Evolutionary conservation across 1,140 invertebrate genomes (phyloP), one percentile per base, ranked within the genome.

Genomic region (Belonocnema kinseyi): DNA sequence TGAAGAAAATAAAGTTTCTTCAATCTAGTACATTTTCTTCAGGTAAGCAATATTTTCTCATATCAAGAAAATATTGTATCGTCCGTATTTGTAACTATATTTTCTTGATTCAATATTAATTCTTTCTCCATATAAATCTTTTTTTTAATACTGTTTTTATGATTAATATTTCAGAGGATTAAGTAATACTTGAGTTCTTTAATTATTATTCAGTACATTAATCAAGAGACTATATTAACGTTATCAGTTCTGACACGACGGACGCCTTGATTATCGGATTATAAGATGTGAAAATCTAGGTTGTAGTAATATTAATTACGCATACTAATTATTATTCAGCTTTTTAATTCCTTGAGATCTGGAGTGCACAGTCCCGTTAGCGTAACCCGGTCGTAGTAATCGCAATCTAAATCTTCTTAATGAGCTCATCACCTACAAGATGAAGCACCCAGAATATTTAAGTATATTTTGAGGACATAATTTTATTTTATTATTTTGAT

Each of bases 381-480:
- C 77, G 81, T 77, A 85, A 85, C 74, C 79, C 72, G 80, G 78
- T 82, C 79, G 73, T 81, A 66, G 78, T 85, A 81, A 83, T 85
- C 78, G 75, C 77, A 81, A 80, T 82, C 74, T 78, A 73, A 83
- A 79, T 85, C 77, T 54, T 73, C 77, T 73, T 80, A 75, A 74
- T 26, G 33, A 76, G 75, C 58, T 85, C 74, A 80, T 40, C 78
- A 79, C 77, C 79, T 80, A 73, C 52, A 77, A 72, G 77, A 75
- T 74, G 54, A 17, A 61, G 50, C 54, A 51, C 77, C 72, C 70
- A 58, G 19, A 10, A 12, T 58, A 12, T 58, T 61, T 16, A 7
- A 40, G 33, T 66, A n/a, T 40, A 46, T 14, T n/a, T n/a, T 40
- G n/a, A 40, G 40, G 2, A 11, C 16, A 66, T 16, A 26, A 33